These are phyloP conservation scores for Sebastes reedi DNA, from an alignment of 2,797 vertebrate genomes.

Conservation along the genomic window DNA sequence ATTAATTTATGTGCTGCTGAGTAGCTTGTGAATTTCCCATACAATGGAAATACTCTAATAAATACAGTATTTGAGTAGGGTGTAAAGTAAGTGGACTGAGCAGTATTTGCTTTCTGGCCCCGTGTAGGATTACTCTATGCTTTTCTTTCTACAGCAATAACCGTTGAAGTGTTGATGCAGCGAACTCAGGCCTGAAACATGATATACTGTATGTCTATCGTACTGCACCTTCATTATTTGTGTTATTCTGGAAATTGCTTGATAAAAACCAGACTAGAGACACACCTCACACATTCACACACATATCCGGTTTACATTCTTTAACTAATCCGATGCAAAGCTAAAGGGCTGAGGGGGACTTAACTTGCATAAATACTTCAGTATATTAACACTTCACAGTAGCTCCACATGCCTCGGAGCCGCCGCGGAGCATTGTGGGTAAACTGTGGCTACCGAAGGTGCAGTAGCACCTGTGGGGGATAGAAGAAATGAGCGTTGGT, in stretches of 20 bases:
- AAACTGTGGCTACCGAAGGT: not conserved
- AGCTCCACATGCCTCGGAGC: not conserved
- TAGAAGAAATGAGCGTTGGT: not conserved
- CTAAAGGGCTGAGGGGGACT: not conserved
- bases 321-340: not conserved
- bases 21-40: too few relatives aligned
- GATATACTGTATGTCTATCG: not conserved
- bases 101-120: not conserved
- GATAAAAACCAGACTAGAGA: constrained; percentile 15
- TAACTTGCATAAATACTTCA: constrained; percentile 14
- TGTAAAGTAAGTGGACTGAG: not conserved
- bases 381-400: not conserved
- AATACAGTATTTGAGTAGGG: not conserved
- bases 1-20: too few relatives aligned
- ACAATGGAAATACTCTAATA: not conserved
- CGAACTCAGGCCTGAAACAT: not conserved
- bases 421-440: not conserved
- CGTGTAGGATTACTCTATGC: not conserved
- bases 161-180: not conserved
- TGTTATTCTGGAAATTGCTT: not conserved
- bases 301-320: not conserved
- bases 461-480: not conserved
- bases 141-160: not conserved
- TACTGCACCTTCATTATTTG: not conserved
- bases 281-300: not conserved